Conservation (phyloP, 2,888 invertebrate species). For the Electrophaes corylata region DNA sequence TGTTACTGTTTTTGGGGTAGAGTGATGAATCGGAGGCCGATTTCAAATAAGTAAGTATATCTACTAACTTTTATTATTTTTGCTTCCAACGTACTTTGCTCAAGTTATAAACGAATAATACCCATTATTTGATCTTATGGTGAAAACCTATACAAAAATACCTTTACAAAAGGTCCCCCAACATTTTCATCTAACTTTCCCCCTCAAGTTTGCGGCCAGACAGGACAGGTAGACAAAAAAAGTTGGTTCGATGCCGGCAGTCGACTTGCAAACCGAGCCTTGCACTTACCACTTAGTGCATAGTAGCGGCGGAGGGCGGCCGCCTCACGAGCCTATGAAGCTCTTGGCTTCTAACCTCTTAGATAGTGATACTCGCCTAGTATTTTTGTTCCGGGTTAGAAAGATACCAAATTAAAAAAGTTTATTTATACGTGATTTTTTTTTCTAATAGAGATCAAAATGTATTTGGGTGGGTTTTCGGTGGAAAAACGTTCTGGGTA, state of each 20-base stretch:
- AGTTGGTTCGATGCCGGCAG: slow-evolving; percentile 65
- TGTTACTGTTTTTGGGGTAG: not conserved
- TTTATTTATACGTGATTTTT: not conserved
- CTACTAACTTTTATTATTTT: not conserved
- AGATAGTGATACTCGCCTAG: slow-evolving; percentile 45
- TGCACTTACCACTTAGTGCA: slow-evolving; percentile 77
- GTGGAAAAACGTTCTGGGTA: slow-evolving; percentile 9
- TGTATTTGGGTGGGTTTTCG: not conserved
- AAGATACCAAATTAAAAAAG: not conserved
- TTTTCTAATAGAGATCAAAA: not conserved
- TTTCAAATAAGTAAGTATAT: not conserved
- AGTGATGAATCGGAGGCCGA: not conserved
- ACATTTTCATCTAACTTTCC: slow-evolving; percentile 22
- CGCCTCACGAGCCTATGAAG: slow-evolving; percentile 51
- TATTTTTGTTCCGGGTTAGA: slow-evolving; percentile 39
- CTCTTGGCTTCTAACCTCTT: slow-evolving; percentile 47
- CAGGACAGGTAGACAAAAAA: slow-evolving; percentile 50
- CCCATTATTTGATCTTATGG: not conserved
- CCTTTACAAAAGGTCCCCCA: not conserved
- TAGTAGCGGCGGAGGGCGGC: slow-evolving; percentile 62
- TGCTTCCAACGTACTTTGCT: not conserved
- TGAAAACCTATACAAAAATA: not conserved
- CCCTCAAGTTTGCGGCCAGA: slow-evolving; percentile 35
- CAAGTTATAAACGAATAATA: not conserved
- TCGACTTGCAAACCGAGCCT: slow-evolving; percentile 49